A percentile compares a stretch with the other conserved stretches of the same genome.
These are phyloP conservation scores for Lycopodina hypogea DNA, from an alignment of 37 sponge, comb jelly and placozoan genomes.

Conservation along the genomic window DNA sequence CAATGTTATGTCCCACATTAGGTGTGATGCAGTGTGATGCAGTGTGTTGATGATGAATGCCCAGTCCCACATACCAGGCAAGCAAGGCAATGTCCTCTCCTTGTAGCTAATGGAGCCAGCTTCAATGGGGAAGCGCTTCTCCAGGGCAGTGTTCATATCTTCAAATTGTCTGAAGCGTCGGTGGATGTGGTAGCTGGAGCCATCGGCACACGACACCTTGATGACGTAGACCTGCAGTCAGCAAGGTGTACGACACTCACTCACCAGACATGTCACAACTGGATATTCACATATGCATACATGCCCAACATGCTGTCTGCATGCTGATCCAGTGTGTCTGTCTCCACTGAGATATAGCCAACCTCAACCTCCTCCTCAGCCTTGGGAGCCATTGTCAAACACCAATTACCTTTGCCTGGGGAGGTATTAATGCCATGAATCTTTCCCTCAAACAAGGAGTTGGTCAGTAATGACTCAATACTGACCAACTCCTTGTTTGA, in stretches of 20 bases:
- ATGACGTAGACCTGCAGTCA: constrained; percentile 65
- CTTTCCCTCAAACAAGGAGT: too few relatives aligned
- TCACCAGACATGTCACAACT: not conserved
- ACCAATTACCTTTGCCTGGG: too few relatives aligned
- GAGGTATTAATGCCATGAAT: too few relatives aligned
- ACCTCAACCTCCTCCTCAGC: too few relatives aligned
- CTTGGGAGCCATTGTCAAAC: too few relatives aligned
- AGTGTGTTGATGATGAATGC: too few relatives aligned
- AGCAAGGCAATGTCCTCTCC: constrained; percentile 64
- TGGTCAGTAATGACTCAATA: too few relatives aligned
- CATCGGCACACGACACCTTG: constrained; percentile 52
- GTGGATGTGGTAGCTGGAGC: constrained; percentile 57
- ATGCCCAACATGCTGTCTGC: not conserved
- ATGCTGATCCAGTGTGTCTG: not conserved
- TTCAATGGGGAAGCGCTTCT: constrained; percentile 79
- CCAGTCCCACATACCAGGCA: too few relatives aligned
- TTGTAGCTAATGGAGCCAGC: constrained; percentile 62
- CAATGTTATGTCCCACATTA: too few relatives aligned
- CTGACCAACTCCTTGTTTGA: too few relatives aligned
- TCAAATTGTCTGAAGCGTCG: constrained; percentile 77
- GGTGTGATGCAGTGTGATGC: too few relatives aligned
- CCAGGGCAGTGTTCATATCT: constrained; percentile 64
- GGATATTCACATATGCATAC: too few relatives aligned
- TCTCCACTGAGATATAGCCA: not conserved
- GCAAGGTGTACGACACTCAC: not conserved